Evolutionary conservation across 2,113 vertebrate genomes (phyloP), one percentile per base, ranked within the genome.

Genomic region (Mandrillus leucophaeus): DNA sequence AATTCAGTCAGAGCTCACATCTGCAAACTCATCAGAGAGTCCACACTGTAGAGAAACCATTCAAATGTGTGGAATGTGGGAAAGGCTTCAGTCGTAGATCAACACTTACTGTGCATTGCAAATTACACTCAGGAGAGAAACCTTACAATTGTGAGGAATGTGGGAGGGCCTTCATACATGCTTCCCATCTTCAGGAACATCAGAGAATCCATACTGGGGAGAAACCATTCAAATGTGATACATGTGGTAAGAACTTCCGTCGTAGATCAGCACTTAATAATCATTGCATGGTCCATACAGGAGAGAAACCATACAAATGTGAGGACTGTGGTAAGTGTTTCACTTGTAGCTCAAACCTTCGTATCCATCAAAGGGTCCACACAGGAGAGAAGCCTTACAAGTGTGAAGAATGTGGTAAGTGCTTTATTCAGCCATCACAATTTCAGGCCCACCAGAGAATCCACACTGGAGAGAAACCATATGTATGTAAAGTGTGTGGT

Each of bases 261-360:
- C 98, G 98, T 61, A 99, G 99, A 81, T 99, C 99, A 73, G 99
- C 99, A 82, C 98, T 99, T 40, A 99, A 38, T 99, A 99, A 55
- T 98, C 98, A 0, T 98, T 98, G 96, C 81, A 97, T 80, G 99
- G 83, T 68, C 70, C 82, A 93, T 18, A 86, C 81, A 38, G 57
- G 66, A 72, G 66, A 83, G 22, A 55, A 83, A 16, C 79, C 66
- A 14, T 88, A 88, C 72, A 88, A 76, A 59, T 88, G 70, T 75
- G 70, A 88, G 48, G 66, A 55, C 48, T 92, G 50, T 82, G 66
- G 90, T 20, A 82, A 48, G 50, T 13, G 66, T 50, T 83, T 57
- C 66, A 72, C 30, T 35, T 76, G 66, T 27, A 72, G 50, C 52
- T 76, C 87, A 59, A 76, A 75, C 14, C 52, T 88, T 45, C 40